A percentile compares a stretch with the other conserved stretches of the same genome.
Evolutionary conservation across 2,888 invertebrate genomes (phyloP).

Genomic region (Ochropleura leucogaster): DNA sequence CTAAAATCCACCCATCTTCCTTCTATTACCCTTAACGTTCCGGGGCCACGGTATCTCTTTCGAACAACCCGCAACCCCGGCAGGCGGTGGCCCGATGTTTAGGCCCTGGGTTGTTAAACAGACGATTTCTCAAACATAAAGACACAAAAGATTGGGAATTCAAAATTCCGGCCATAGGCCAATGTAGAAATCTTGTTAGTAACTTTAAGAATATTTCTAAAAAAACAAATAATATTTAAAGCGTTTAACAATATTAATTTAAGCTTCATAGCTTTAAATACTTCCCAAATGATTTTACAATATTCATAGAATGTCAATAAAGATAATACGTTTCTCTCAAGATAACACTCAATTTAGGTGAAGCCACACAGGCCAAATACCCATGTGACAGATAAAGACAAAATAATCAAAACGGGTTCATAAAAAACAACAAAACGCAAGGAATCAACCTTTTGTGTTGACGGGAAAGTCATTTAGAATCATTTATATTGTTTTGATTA

Average conservation of each 20-base stretch:
- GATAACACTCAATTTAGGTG: slow-evolving; percentile 39
- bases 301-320: slow-evolving; percentile 8
- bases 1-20: too few relatives aligned
- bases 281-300: slow-evolving; percentile 9
- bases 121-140: background rate
- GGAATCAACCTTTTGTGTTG: slow-evolving; percentile 54
- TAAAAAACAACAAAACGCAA: slow-evolving; percentile 50
- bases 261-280: slow-evolving; percentile 9
- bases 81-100: too few relatives aligned
- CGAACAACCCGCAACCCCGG: too few relatives aligned
- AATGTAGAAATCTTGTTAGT: background rate
- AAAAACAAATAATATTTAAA: background rate
- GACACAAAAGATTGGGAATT: background rate
- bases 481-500: slow-evolving; percentile 83
- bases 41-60: too few relatives aligned
- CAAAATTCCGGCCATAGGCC: background rate
- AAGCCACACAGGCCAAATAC: slow-evolving; percentile 16
- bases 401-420: slow-evolving; percentile 47
- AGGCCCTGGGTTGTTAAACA: background rate
- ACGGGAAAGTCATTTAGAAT: slow-evolving; percentile 74
- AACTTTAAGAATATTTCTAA: background rate
- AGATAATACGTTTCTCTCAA: slow-evolving; percentile 8
- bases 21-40: too few relatives aligned
- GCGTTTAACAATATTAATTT: background rate
- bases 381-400: slow-evolving; percentile 36